Base-by-base conservation (phyloP, 2,888 invertebrate genomes). In the Pocota personata region DNA sequence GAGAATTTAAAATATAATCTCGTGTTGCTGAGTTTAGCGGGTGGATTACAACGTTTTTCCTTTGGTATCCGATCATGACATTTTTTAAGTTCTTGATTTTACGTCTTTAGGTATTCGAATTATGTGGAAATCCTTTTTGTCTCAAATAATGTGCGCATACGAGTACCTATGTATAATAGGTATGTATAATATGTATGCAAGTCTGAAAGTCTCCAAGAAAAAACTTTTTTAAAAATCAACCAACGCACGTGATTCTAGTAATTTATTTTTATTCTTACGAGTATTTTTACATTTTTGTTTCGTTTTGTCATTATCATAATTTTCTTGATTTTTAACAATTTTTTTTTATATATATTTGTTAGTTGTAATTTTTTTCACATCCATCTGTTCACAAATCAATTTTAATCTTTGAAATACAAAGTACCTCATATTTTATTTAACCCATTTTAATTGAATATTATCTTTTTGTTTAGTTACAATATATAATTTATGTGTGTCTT, bases 401-500 rank as follows among this genome's bases (percentile, higher is more conserved):
- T 58, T 60, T 37, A 60, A 19, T 12, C 3, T 66, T 19, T 43
- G 40, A 71, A 35, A 32, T 58, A 52, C 10, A 12, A 40, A 16
- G 43, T 16, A 32, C 21, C 37, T 46, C 14, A 24, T 32, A 27
- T 14, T 62, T 43, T 50, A 21, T 16, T 60, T 21, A 57, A 32
- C 57, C 32, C n/a, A 62, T 46, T 27, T 62, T 62, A 79, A 77
- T 82, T 71, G 64, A 78, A 43, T 75, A 71, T 27, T 30, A n/a
- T 58, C 14, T 57, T 35, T 46, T 43, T 8, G 27, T 66, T 78
- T 67, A 73, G 35, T 57, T 40, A 48, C 43, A 73, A 75, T 69
- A 58, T 78, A 48, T 67, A 48, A 35, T 77, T 76, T 69, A n/a
- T 84, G 50, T 84, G 37, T 79, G 55, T 27, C 66, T 76, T 84